phyloP scores from a whole-genome alignment of 2,888 invertebrate genomes.

The Catonia carolina region DNA sequence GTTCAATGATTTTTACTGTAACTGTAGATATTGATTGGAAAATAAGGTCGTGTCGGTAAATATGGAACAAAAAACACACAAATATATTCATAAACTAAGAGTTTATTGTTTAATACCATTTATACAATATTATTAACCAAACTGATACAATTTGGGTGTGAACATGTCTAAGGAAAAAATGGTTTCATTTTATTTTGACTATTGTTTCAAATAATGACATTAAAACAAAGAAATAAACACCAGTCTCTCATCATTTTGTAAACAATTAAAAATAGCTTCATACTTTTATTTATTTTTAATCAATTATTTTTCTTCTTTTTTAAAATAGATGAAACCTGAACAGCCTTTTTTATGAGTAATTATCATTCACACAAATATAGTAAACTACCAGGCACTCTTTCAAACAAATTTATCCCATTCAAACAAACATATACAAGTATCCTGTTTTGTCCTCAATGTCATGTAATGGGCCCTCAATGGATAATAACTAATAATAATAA shows the following conservation, averaged over 20 bases:
- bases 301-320: constrained; percentile 11
- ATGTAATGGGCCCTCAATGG: not conserved
- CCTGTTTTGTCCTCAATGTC: constrained; percentile 16
- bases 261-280: not conserved
- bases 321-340: not conserved
- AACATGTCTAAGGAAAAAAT: constrained; percentile 16
- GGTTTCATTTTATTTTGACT: too few relatives aligned
- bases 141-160: constrained; percentile 35
- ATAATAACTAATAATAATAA: not conserved
- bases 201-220: constrained; percentile 3
- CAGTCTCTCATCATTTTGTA: constrained; percentile 5
- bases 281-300: not conserved
- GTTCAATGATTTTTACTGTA: too few relatives aligned
- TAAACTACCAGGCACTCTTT: constrained; percentile 9
- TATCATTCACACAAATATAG: not conserved
- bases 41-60: too few relatives aligned
- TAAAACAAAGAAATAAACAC: constrained; percentile 19
- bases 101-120: constrained; percentile 38
- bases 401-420: constrained; percentile 19
- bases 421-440: constrained; percentile 2
- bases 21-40: too few relatives aligned
- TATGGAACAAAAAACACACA: constrained; percentile 15
- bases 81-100: constrained; percentile 37
- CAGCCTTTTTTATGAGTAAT: not conserved
- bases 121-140: constrained; percentile 36